Base-by-base conservation (phyloP, 53 echinoderm and acorn worm species). In the Echinarachnius parma region DNA sequence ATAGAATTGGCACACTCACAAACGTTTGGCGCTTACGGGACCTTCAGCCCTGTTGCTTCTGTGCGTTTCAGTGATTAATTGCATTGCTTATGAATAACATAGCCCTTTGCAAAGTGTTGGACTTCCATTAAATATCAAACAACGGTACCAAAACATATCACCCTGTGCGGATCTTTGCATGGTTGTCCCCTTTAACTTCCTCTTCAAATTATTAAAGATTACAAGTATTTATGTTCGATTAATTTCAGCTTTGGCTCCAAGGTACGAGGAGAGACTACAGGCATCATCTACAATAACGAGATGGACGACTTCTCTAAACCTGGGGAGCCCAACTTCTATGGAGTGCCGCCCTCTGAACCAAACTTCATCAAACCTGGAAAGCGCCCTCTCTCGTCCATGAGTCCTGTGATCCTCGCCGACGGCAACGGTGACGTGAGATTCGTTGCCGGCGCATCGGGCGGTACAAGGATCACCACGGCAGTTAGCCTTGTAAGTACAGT, bases 251-350 rank as follows among this genome's bases (percentile, higher is more conserved):
- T 91, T 70, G 96, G 96, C 1, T 90, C 96, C 13, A 95, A 95
- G 35, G 82, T 87, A 0, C 61, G 64, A 9, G 96, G 96, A 4
- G 59, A 33, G 19, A 71, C 68, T 1, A 95, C 96, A 4, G 96
- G 96, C 10, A 95, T 95, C 54, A 84, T 95, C 62, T 95, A 82
- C 82, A 95, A 95, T 37, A 65, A 95, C 59, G 90, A 91, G 60
- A 95, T 95, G 96, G 96, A 95, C 23, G 96, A 95, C 54, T 95
- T 95, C 75, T 95, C 96, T 18, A 64, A 62, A 34, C 96, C 96
- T 21, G 76, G 68, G 19, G 67, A 46, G 3, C 46, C 76, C 1
- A 91, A 95, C 39, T 42, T 4, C 23, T 95, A 79, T 53, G 87
- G 85, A 35, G 68, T 95, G 3, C 90, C 96, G 2, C 87, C 96